Conservation (phyloP, 2,797 vertebrate species). For the Emys orbicularis region DNA sequence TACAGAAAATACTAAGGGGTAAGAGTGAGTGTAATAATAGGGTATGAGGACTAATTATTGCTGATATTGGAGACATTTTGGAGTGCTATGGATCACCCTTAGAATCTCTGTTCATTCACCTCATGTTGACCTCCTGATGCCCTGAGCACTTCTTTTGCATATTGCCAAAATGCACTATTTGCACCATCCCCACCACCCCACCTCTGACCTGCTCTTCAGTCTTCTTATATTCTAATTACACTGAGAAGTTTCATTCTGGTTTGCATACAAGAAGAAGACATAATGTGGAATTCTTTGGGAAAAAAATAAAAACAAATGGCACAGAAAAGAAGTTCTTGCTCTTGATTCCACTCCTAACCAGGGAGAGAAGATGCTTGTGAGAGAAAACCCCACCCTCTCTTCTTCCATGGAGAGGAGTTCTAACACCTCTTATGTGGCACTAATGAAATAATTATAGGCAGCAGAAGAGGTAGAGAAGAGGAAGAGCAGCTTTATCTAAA, state of each 20-base stretch:
- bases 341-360: background rate
- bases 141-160: background rate
- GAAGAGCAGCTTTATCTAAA: background rate
- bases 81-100: background rate
- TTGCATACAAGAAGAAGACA: background rate
- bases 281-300: background rate
- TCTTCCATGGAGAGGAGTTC: background rate
- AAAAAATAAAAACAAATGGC: background rate
- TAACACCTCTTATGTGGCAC: background rate
- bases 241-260: background rate
- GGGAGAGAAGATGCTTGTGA: rapidly evolving
- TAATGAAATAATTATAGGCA: background rate
- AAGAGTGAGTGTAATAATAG: background rate
- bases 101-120: background rate
- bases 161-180: background rate
- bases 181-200: background rate
- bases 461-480: background rate
- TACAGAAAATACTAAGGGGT: rapidly evolving
- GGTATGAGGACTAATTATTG: background rate
- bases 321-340: background rate
- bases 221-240: background rate
- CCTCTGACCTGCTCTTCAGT: background rate
- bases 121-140: background rate
- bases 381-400: background rate
- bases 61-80: background rate